Percentiles rank a stretch among this genome's conserved stretches.
Evolutionary conservation across 2,113 vertebrate species (phyloP).

Genomic region (Opisthocomus hoazin): DNA sequence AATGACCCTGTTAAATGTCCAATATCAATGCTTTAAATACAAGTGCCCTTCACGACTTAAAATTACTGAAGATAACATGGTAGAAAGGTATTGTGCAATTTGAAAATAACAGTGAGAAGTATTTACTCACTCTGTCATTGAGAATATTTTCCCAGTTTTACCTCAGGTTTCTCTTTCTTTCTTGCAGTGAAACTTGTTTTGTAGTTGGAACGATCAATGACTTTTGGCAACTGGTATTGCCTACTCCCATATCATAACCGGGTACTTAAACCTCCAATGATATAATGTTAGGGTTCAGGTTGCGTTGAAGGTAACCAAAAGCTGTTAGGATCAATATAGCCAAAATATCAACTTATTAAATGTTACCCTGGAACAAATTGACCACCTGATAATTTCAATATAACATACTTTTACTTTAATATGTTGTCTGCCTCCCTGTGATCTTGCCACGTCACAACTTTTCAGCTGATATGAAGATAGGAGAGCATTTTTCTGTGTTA

Average conservation of each 20-base stretch:
- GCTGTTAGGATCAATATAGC: not conserved
- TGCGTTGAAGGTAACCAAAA: not conserved
- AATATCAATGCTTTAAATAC: not conserved
- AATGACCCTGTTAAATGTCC: not conserved
- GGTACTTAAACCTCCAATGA: not conserved
- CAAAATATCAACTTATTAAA: not conserved
- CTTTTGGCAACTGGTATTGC: not conserved
- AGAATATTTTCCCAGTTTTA: not conserved
- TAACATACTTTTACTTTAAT: not conserved
- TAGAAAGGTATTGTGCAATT: not conserved
- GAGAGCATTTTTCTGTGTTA: not conserved
- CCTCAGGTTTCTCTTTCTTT: not conserved
- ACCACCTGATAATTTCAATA: not conserved
- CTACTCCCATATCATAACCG: not conserved
- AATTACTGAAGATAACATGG: not conserved
- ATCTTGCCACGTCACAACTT: not conserved
- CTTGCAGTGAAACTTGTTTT: not conserved
- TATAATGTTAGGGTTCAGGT: not conserved
- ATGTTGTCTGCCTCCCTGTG: not conserved
- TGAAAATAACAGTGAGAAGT: not conserved
- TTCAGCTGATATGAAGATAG: not conserved
- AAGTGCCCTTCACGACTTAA: not conserved
- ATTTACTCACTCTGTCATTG: not conserved
- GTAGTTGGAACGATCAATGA: not conserved
- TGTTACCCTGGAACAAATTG: not conserved